These are phyloP conservation scores for Maniola jurtina DNA, from an alignment of 1,140 invertebrate species.

Conservation along the genomic window DNA sequence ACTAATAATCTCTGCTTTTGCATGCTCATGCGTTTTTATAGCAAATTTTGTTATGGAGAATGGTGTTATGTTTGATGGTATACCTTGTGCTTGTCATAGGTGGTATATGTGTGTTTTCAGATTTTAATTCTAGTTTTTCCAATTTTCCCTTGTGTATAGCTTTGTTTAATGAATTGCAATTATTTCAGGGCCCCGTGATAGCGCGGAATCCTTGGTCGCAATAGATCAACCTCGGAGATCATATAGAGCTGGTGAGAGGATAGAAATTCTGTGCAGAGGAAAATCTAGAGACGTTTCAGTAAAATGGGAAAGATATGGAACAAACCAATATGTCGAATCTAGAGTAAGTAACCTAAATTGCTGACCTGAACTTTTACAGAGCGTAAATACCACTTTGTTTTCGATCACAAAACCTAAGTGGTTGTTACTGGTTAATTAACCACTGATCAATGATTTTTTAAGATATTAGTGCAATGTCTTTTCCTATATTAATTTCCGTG, in stretches of 20 bases:
- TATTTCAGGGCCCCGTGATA: conserved; percentile 59
- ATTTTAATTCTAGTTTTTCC: conserved; percentile 1
- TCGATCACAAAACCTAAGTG: too few relatives aligned
- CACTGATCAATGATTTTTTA: too few relatives aligned
- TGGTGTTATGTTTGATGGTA: conserved; percentile 1
- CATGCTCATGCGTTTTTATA: conserved; percentile 24
- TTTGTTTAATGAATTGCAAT: neutral
- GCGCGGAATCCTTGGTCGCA: conserved; percentile 58
- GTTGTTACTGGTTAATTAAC: too few relatives aligned
- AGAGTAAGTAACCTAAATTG: conserved; percentile 49
- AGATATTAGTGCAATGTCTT: neutral
- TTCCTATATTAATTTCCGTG: neutral
- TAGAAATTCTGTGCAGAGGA: conserved; percentile 87
- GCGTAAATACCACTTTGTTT: too few relatives aligned
- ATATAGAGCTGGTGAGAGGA: conserved; percentile 84
- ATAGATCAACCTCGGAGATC: conserved; percentile 80
- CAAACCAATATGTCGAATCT: conserved; percentile 78
- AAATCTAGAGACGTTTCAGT: conserved; percentile 77
- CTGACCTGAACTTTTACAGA: too few relatives aligned
- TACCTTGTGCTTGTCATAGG: conserved; percentile 4
- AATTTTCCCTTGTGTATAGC: neutral
- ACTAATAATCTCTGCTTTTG: conserved; percentile 26
- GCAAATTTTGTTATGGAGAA: conserved; percentile 6
- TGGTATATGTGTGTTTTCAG: conserved; percentile 14
- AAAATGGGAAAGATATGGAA: conserved; percentile 79